These are phyloP conservation scores for Smutsia gigantea DNA, from an alignment of 2,797 vertebrate species.

Conservation along the genomic window DNA sequence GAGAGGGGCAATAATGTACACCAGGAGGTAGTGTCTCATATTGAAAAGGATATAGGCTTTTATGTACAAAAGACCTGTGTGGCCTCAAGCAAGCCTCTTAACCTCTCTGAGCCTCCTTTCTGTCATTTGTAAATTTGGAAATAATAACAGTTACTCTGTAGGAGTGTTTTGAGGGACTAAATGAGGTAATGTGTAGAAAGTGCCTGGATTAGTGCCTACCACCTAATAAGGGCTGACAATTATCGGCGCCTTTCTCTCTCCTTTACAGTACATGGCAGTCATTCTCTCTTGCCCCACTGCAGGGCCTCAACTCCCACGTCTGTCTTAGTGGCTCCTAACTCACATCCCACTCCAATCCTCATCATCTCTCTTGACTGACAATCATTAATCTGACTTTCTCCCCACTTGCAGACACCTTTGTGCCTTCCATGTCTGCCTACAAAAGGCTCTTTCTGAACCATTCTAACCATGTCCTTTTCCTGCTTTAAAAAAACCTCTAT, in stretches of 20 bases:
- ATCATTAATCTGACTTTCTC: neutral
- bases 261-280: neutral
- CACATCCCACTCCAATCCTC: neutral
- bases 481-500: neutral
- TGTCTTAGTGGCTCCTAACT: neutral
- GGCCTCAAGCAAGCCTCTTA: neutral
- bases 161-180: neutral
- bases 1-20: neutral
- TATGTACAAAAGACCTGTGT: neutral
- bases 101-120: slow-evolving; percentile 6
- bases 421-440: neutral
- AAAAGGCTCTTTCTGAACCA: neutral
- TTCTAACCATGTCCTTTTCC: neutral
- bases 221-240: neutral
- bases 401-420: neutral
- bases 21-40: neutral
- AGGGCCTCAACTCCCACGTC: neutral
- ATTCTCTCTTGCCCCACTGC: neutral
- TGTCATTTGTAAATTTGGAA: neutral
- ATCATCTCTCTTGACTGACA: neutral
- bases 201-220: neutral
- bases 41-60: neutral
- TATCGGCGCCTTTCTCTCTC: neutral
- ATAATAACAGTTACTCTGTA: neutral
- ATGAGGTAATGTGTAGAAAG: neutral